phyloP scores from a whole-genome alignment of 2,888 invertebrate species.

The Crepidodera aurea region DNA sequence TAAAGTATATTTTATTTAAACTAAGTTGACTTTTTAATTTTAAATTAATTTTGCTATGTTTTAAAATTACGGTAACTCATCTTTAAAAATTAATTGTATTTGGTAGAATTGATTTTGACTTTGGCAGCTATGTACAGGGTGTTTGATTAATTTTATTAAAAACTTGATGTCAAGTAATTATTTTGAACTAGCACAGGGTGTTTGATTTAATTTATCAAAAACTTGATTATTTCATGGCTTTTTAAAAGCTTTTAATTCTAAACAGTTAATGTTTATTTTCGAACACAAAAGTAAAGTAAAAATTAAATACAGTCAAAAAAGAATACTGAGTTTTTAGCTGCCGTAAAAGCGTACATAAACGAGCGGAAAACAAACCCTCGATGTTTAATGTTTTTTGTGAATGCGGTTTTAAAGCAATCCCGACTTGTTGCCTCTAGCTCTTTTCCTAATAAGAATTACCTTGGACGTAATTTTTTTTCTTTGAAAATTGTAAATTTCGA shows the following conservation, averaged over 20 bases:
- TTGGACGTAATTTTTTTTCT: background rate
- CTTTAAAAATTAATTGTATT: no score
- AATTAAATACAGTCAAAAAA: background rate
- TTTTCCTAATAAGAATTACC: background rate
- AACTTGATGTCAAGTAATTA: no score
- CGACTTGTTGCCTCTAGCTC: background rate
- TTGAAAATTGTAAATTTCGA: background rate
- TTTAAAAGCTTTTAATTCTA: background rate
- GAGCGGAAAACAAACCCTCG: background rate
- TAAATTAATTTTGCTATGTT: no score
- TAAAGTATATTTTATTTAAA: no score
- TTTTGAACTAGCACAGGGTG: no score
- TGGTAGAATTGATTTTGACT: no score
- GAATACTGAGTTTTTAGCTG: background rate
- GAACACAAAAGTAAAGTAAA: background rate
- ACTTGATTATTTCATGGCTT: no score
- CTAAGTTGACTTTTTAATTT: no score
- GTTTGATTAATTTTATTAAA: no score
- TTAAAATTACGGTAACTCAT: no score
- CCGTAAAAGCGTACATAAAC: background rate
- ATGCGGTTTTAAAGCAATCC: background rate
- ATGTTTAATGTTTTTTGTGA: background rate
- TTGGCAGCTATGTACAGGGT: no score
- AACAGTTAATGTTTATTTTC: background rate
- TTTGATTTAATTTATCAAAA: no score